A percentile compares a stretch with the other conserved stretches of the same genome.
Conservation (phyloP, 2,113 vertebrate genomes). For the Ceyx melanurus region DNA sequence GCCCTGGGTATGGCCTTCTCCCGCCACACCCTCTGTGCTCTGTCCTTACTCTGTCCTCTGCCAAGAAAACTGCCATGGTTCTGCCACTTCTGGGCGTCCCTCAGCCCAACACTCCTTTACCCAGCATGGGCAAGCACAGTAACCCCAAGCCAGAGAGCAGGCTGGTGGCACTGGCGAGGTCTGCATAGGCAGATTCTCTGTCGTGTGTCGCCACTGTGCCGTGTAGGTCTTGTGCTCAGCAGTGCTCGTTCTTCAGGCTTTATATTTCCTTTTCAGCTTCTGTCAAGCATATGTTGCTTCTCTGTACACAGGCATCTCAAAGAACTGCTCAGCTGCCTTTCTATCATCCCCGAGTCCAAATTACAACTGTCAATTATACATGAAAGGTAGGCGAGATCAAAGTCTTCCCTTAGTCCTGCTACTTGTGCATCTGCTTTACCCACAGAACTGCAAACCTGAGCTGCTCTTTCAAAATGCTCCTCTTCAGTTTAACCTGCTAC, state of each 20-base stretch:
- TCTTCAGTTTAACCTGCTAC: background rate
- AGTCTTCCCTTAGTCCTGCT: slow-evolving; percentile 7
- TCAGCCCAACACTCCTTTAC: accelerated
- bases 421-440: slow-evolving; percentile 31
- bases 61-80: background rate
- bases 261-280: background rate
- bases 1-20: accelerated
- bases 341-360: slow-evolving; percentile 1
- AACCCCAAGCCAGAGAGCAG: background rate
- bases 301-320: background rate
- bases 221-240: accelerated
- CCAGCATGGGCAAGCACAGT: accelerated
- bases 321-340: background rate
- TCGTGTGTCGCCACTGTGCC: background rate
- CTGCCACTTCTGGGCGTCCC: background rate
- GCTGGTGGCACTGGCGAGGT: accelerated
- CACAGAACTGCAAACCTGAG: background rate
- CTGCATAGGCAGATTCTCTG: background rate
- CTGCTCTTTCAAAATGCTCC: background rate
- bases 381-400: slow-evolving; percentile 55
- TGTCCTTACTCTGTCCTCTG: background rate
- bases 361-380: slow-evolving; percentile 55
- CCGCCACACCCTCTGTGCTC: background rate
- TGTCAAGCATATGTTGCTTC: slow-evolving; percentile 1
- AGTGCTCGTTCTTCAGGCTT: background rate